phyloP scores from a whole-genome alignment of 2,888 invertebrate species.

The Phorcus lineatus region DNA sequence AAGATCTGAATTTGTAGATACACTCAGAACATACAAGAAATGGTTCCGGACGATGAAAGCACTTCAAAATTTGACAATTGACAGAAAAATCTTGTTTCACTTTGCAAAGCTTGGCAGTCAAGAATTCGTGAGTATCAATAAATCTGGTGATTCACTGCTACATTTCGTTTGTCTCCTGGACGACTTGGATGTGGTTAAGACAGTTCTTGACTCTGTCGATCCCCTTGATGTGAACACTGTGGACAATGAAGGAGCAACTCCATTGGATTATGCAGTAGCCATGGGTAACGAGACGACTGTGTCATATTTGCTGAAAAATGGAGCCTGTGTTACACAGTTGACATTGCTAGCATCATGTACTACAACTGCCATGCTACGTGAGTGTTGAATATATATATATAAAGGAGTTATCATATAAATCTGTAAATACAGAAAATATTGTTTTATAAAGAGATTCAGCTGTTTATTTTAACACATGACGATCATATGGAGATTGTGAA shows the following conservation, averaged over 20 bases:
- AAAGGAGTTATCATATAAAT: no score
- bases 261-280: constrained; percentile 40
- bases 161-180: constrained; percentile 22
- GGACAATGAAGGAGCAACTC: constrained; percentile 25
- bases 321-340: constrained; percentile 25
- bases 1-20: background rate
- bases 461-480: no score
- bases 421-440: no score
- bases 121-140: background rate
- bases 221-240: constrained; percentile 25
- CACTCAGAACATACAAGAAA: background rate
- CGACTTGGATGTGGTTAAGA: constrained; percentile 30
- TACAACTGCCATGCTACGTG: constrained; percentile 29
- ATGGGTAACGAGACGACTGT: constrained; percentile 36
- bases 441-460: no score
- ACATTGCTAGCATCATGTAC: constrained; percentile 38
- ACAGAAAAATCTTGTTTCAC: background rate
- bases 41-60: background rate
- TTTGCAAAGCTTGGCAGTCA: background rate
- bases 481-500: no score
- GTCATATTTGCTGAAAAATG: constrained; percentile 32
- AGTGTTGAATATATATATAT: background rate
- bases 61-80: background rate
- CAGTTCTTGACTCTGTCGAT: constrained; percentile 23
- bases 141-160: constrained; percentile 19